Base-by-base conservation (phyloP, 2,888 invertebrate genomes). In the Cacoxenus indagator region DNA sequence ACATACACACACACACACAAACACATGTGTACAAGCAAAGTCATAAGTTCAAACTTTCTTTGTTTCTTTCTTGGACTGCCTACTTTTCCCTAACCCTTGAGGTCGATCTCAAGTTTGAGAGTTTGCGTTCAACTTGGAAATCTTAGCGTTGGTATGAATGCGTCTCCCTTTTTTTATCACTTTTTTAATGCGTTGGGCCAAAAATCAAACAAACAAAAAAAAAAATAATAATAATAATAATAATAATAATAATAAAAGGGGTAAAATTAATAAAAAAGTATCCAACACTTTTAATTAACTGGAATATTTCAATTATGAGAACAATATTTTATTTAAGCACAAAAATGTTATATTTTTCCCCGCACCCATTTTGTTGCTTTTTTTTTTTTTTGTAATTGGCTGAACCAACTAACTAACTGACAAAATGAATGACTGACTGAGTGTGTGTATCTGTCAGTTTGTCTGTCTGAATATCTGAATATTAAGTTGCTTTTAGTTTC, bases 61-160 rank as follows among this genome's bases (percentile, higher is more conserved):
- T 19, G 19, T 9, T 22, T n/a, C 43, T 37, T 37, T 37, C n/a
- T n/a, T n/a, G 43, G 3, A 4, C 68, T 69, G 37, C 37, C 37
- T 37, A 37, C 37, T 68, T 67, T 65, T 65, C 54, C 66, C 66
- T 66, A 70, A 64, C 37, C 71, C 57, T 19, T 37, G 57, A 43
- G 51, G 48, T 57, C 43, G 48, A 51, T 67, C 67, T 68, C 31
- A 9, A 31, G 9, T 11, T 14, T 11, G 14, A 37, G 46, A 45
- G 26, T 51, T 64, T 55, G 65, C 72, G 74, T 71, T 71, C 74
- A 71, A 70, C 57, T 0, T 4, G 14, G 24, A 54, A 57, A 65
- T 29, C 46, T 29, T 62, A 73, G 79, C 83, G 83, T 82, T 79
- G 83, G 83, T 81, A 82, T 70, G 74, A 73, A 71, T 73, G 71